Conservation (phyloP, 2,888 invertebrate species). For the Xestia sexstrigata region DNA sequence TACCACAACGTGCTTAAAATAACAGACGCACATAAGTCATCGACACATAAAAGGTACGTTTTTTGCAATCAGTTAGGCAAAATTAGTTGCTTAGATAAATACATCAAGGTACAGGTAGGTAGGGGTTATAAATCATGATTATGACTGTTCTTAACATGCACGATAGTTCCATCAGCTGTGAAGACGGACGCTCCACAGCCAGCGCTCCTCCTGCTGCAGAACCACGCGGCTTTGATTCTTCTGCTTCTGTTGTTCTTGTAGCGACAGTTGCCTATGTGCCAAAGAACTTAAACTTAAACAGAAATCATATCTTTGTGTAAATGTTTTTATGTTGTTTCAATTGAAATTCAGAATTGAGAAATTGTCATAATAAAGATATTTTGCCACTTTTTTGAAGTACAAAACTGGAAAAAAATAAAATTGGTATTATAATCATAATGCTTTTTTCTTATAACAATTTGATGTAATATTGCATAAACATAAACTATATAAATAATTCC, state of each 20-base stretch:
- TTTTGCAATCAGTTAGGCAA: too few species aligned
- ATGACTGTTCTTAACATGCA: not conserved
- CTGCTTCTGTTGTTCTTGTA: constrained; percentile 56
- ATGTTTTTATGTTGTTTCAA: not conserved
- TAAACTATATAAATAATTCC: too few species aligned
- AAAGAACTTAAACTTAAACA: constrained; percentile 18
- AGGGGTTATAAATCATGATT: not conserved
- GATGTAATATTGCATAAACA: too few species aligned
- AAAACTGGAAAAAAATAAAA: too few species aligned
- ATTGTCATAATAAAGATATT: not conserved
- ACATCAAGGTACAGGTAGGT: not conserved
- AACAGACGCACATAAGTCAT: too few species aligned
- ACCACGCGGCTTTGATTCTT: constrained; percentile 61
- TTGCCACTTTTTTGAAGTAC: too few species aligned
- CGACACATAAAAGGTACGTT: too few species aligned
- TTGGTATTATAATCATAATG: too few species aligned
- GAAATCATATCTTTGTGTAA: not conserved
- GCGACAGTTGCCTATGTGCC: constrained; percentile 53
- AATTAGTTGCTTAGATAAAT: not conserved
- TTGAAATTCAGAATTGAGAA: not conserved
- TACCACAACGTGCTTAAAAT: not conserved
- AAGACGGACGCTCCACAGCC: constrained; percentile 69
- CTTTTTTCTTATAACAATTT: too few species aligned
- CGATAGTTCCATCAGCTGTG: not conserved
- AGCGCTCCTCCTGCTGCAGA: constrained; percentile 47